Evolutionary conservation across 2,888 invertebrate species (phyloP).

Genomic region (Protodeltote pygarga): DNA sequence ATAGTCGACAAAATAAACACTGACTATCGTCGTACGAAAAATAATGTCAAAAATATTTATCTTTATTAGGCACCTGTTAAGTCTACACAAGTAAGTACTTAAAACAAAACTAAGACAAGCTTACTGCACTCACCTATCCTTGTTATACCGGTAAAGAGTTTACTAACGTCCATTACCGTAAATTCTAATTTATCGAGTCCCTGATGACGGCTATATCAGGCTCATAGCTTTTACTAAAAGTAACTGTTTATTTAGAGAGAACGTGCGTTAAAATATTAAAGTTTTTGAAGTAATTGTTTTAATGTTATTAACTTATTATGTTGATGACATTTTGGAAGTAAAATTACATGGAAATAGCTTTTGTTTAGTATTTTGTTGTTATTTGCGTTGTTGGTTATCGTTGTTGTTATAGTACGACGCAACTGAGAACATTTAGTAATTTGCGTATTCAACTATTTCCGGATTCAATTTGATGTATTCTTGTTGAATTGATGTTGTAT

Average conservation of each 20-base stretch:
- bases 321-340: too few species aligned
- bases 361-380: too few species aligned
- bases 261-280: constrained; percentile 11
- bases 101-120: constrained; percentile 29
- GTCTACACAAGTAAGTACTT: constrained; percentile 30
- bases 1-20: too few species aligned
- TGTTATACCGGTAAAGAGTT: constrained; percentile 27
- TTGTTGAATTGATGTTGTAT: too few species aligned
- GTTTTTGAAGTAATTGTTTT: constrained; percentile 2
- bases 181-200: constrained; percentile 55
- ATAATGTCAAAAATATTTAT: not conserved
- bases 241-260: constrained; percentile 30
- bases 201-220: constrained; percentile 32
- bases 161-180: constrained; percentile 52
- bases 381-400: too few species aligned
- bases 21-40: too few species aligned
- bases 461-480: too few species aligned
- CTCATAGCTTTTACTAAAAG: constrained; percentile 30
- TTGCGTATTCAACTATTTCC: too few species aligned
- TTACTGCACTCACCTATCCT: constrained; percentile 29
- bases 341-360: too few species aligned
- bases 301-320: constrained; percentile 2
- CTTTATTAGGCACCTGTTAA: not conserved
- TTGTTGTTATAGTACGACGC: too few species aligned
- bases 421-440: too few species aligned